Evolutionary conservation across 2,113 vertebrate species (phyloP), one percentile per base, ranked within the genome.

Genomic region (Gallinago undulata): DNA sequence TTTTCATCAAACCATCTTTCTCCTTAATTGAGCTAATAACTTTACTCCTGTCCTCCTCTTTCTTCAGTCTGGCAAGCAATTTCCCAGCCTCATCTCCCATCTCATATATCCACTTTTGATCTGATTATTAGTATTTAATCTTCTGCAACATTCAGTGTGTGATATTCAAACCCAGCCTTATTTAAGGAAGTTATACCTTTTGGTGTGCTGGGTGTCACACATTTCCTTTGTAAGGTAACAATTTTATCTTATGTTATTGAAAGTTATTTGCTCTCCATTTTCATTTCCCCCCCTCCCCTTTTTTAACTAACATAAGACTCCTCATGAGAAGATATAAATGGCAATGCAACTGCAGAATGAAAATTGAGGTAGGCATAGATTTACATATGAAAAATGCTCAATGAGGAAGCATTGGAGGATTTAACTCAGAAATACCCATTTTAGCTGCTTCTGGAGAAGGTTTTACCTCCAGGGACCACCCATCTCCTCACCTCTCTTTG

Each of bases 11-110:
- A 70, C 86, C 51, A 30, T 92, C 93, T 94, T 88, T 93, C 95
- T 93, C 81, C 95, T 94, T 96, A 96, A 96, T 82, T 95, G 94
- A 94, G 86, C 93, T 96, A 95, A 97, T 97, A 90, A 95, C 84
- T 97, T 95, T 60, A 85, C 75, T 93, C 67, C 67, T 80, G 82
- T 95, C 77, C 81, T 88, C 66, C 39, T 96, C 93, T 95, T 95
- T 93, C 77, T 89, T 95, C 92, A 84, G 74, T 37, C 77, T 87
- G 74, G 87, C 84, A 94, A 95, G 91, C 92, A 95, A 93, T 96
- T 96, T 96, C 81, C 94, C 94, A 94, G 81, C 67, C 31, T 92
- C 87, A 51, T 91, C 95, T 94, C 89, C 90, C 80, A 66, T 79
- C 70, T 94, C 92, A 43, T 94, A 84, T 45, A 96, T 89, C 77